Percentiles rank a stretch among this genome's conserved stretches.
These are phyloP conservation scores for Toxostoma redivivum DNA, from an alignment of 2,113 vertebrate genomes.

Conservation along the genomic window DNA sequence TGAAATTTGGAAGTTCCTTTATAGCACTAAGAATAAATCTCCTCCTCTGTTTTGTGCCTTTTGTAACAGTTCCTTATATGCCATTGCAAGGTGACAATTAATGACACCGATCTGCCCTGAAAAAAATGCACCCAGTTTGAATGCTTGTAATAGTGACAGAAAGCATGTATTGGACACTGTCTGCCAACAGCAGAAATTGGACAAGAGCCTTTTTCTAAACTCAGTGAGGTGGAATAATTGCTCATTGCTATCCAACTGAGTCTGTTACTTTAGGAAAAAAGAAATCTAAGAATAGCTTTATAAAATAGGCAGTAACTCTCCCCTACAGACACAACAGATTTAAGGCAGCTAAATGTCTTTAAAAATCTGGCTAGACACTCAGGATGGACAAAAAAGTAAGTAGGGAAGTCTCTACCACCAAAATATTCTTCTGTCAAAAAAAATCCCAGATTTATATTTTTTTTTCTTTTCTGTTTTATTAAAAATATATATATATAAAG, in stretches of 20 bases:
- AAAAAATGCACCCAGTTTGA: not conserved
- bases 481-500: not conserved
- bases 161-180: not conserved
- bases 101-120: not conserved
- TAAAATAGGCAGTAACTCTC: not conserved
- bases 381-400: not conserved
- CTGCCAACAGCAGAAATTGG: not conserved
- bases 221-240: not conserved
- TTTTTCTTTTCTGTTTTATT: not conserved
- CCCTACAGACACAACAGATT: not conserved
- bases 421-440: not conserved
- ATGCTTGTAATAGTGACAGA: not conserved
- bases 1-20: not conserved
- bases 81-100: not conserved
- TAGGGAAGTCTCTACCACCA: not conserved
- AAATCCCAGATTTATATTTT: not conserved
- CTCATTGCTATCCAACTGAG: not conserved
- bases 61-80: not conserved
- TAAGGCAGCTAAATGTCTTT: not conserved
- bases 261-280: not conserved
- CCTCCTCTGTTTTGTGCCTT: not conserved
- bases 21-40: not conserved
- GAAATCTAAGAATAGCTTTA: not conserved
- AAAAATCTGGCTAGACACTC: not conserved
- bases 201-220: not conserved